Evolutionary conservation across 1,140 invertebrate species (phyloP), one percentile per base, ranked within the genome.

Genomic region (Heliconius hermathena): DNA sequence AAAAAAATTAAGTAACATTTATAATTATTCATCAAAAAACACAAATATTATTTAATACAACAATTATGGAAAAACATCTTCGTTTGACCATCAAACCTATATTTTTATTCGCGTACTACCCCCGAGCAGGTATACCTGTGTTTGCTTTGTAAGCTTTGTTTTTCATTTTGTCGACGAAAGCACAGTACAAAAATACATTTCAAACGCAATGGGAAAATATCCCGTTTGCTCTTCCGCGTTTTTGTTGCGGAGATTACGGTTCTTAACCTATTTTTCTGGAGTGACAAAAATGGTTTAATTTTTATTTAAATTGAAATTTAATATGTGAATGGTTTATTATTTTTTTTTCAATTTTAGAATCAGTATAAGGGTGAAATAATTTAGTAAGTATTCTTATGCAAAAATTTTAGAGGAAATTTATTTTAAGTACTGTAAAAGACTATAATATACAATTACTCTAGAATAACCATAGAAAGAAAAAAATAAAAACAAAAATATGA

Each of bases 101-200:
- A 57, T 73, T 76, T 78, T 78, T 22, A 73, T 78, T 66, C 71
- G 8, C 71, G 52, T 73, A 54, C 71, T 73, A 66, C 72, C 72
- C 71, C 60, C 52, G 36, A 72, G 79, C 71, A 36, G 29, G 71
- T 76, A 46, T 57, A 57, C 78, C 74, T 76, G 71, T 77, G 79
- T 80, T 80, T 80, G 73, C 66, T 77, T 49, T 73, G 36, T 36
- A 54, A 77, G 74, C 71, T 76, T 80, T 76, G 74, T 73, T 80
- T 78, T 57, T 78, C 71, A 73, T 78, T 78, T 78, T 52, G 46
- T 73, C 9, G 49, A 72, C 70, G 54, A 46, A 71, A 77, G 52
- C 46, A n/a, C 71, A 71, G 41, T 52, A 76, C 75, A 49, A 76
- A 78, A 78, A 78, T 73, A 73, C 71, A 46, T 78, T 73, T 60